Percentiles rank a stretch among this genome's conserved stretches.
phyloP scores from a whole-genome alignment of 2,113 vertebrate genomes.

The Furnarius figulus region DNA sequence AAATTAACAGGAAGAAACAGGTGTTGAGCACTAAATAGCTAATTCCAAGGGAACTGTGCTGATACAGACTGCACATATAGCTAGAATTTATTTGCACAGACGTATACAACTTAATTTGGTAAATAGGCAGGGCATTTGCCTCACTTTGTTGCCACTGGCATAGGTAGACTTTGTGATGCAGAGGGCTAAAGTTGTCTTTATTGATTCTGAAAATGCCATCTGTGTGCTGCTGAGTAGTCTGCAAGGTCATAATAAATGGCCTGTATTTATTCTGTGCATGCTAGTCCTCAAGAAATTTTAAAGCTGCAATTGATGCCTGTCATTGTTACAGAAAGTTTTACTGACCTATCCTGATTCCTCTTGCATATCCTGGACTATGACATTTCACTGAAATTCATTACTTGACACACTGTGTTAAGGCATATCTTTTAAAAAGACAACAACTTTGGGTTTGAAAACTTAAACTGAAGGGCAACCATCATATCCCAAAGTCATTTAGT shows the following conservation, averaged over 20 bases:
- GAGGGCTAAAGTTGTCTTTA: neutral
- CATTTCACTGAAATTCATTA: neutral
- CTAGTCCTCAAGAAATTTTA: neutral
- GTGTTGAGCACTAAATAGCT: neutral
- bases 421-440: neutral
- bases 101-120: neutral
- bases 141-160: neutral
- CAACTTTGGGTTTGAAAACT: neutral
- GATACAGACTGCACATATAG: neutral
- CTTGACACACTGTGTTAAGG: neutral
- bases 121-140: neutral
- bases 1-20: slow-evolving; percentile 1
- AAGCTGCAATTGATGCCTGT: neutral
- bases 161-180: neutral
- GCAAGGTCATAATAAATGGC: neutral
- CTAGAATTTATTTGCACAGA: neutral
- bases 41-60: neutral
- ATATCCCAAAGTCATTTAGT: neutral
- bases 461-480: neutral
- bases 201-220: neutral
- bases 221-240: neutral
- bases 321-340: neutral
- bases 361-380: neutral
- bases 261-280: neutral
- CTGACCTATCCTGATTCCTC: neutral